Percentiles rank a stretch among this genome's conserved stretches.
These are phyloP conservation scores for Macaca fascicularis DNA, from an alignment of 2,113 vertebrate species.

Conservation along the genomic window DNA sequence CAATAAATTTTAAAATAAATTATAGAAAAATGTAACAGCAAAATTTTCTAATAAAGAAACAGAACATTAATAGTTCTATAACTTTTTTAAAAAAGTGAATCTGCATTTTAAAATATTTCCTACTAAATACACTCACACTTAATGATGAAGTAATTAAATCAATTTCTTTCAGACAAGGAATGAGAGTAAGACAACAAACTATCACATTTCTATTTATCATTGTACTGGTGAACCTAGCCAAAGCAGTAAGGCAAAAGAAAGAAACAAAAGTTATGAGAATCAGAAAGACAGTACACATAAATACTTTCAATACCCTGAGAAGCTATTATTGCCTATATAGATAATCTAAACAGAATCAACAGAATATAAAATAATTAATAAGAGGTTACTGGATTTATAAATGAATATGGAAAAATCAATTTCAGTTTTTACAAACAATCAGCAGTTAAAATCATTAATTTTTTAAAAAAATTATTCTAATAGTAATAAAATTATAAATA, in stretches of 20 bases:
- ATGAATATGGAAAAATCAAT: neutral
- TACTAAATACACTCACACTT: neutral
- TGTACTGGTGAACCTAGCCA: neutral
- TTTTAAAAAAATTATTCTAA: neutral
- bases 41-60: neutral
- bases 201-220: neutral
- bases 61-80: neutral
- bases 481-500: neutral
- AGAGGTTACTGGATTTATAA: neutral
- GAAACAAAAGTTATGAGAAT: neutral
- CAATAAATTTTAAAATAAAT: neutral
- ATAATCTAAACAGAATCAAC: neutral
- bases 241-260: neutral
- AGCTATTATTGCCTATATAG: neutral
- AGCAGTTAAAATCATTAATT: neutral
- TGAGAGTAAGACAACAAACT: neutral
- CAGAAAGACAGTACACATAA: neutral
- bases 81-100: neutral
- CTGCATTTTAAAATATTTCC: neutral
- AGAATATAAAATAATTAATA: neutral
- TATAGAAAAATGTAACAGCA: neutral
- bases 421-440: neutral
- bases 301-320: neutral
- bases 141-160: neutral
- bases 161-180: neutral